A percentile compares a stretch with the other conserved stretches of the same genome.
Evolutionary conservation across 1,140 invertebrate genomes (phyloP).

Genomic region (Sycobia sp.): DNA sequence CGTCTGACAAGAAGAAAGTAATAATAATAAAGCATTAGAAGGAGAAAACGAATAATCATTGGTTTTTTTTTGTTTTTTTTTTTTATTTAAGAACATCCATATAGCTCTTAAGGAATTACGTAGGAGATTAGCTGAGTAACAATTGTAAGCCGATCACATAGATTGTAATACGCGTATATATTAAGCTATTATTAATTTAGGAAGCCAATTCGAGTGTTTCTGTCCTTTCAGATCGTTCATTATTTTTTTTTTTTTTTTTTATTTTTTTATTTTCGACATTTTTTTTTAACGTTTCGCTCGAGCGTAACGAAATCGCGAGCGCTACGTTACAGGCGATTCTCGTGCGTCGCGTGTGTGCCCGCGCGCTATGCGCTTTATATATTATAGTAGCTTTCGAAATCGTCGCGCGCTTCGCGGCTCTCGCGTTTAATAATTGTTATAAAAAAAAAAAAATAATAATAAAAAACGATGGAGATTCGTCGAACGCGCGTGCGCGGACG

Average conservation of each 20-base stretch:
- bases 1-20: slow-evolving; percentile 53
- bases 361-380: not conserved
- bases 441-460: too few species aligned
- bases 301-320: too few species aligned
- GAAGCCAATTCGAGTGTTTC: too few species aligned
- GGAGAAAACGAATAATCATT: slow-evolving; percentile 30
- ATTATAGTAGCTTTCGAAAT: slow-evolving; percentile 14
- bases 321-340: not conserved
- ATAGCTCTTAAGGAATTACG: slow-evolving; percentile 29
- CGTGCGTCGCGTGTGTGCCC: not conserved
- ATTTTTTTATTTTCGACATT: too few species aligned
- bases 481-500: too few species aligned
- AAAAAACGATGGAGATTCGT: not conserved
- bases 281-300: too few species aligned
- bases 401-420: slow-evolving; percentile 15
- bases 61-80: not conserved
- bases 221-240: too few species aligned
- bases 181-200: too few species aligned
- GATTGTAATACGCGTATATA: not conserved
- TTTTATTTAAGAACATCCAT: slow-evolving; percentile 2
- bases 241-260: too few species aligned
- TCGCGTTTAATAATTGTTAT: too few species aligned
- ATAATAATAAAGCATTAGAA: too few species aligned
- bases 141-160: slow-evolving; percentile 8
- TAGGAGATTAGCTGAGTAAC: slow-evolving; percentile 32